Evolutionary conservation across 1,140 invertebrate species (phyloP).

Genomic region (Dendroctonus valens): DNA sequence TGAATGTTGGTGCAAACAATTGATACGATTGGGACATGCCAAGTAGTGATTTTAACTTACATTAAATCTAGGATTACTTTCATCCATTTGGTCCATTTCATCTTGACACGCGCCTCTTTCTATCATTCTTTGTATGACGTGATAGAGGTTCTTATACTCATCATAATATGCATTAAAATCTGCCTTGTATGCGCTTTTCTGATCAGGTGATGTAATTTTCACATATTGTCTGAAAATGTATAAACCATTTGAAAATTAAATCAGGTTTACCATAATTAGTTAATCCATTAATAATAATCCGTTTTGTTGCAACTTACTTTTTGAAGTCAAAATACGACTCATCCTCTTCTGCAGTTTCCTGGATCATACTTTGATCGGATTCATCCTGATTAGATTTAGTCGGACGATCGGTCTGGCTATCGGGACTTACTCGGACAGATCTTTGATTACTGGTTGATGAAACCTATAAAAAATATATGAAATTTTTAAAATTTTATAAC

Average conservation of each 20-base stretch:
- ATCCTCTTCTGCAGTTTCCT: constrained; percentile 12
- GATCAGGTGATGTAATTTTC: constrained; percentile 70
- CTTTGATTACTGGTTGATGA: constrained; percentile 38
- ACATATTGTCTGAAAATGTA: constrained; percentile 70
- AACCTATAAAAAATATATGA: constrained; percentile 25
- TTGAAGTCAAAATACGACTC: constrained; percentile 56
- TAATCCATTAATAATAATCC: too few species aligned
- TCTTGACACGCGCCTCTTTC: constrained; percentile 73
- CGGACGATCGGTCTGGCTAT: constrained; percentile 45
- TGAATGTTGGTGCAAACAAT: too few species aligned
- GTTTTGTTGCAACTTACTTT: constrained; percentile 51
- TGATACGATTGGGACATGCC: too few species aligned
- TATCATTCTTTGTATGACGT: constrained; percentile 72
- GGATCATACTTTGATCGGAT: too few species aligned
- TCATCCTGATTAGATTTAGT: too few species aligned
- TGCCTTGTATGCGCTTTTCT: constrained; percentile 80
- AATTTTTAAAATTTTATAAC: background rate
- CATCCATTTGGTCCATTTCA: constrained; percentile 58
- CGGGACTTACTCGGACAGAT: constrained; percentile 45
- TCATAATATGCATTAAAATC: constrained; percentile 84
- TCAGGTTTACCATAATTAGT: too few species aligned
- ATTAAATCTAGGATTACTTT: constrained; percentile 53
- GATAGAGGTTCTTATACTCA: constrained; percentile 77
- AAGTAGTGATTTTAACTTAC: constrained; percentile 45
- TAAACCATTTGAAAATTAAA: constrained; percentile 6